Evolutionary conservation across 2,113 vertebrate species (phyloP), one percentile per base, ranked within the genome.

Genomic region (Rhipidura dahli): DNA sequence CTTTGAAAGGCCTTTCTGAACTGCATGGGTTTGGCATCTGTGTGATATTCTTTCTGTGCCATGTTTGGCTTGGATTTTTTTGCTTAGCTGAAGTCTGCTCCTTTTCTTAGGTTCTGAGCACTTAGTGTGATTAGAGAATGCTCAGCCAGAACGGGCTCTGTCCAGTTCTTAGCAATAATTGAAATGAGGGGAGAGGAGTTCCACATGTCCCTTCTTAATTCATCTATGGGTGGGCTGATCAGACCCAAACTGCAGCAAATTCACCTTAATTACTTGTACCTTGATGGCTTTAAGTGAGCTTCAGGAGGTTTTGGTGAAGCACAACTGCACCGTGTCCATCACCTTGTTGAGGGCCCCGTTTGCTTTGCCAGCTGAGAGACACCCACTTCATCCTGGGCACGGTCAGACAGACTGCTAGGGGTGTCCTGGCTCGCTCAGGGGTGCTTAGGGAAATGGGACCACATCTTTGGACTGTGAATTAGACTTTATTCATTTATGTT

Each of bases 41-140:
- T 30, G 1, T 20, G 27, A 9, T 42, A 18, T 39, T 73, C 63
- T 35, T 69, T 42, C 79, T 70, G 31, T 70, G 78, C 87, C 30
- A 2, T 28, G 39, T 37, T 66, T 95, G 82, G 71, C 85, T 91
- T 80, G 47, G 35, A 50, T 63, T 66, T 91, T 91, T 93, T 86
- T 92, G 90, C 85, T 90, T 90, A 75, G 42, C 63, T 93, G 68
- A 44, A 49, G 59, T 77, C 85, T 86, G 8, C 44, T 81, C 15
- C 66, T 66, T 85, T 72, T 51, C 71, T 75, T 44, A 39, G 60
- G 54, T 39, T 66, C 61, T 91, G 82, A 91, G 87, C 90, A 90
- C 89, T 93, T 80, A 79, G 23, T 50, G 59, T 83, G 79, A 93
- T 96, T 90, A 88, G 56, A 66, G 20, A 45, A 49, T 2, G 7